phyloP scores from a whole-genome alignment of 2,888 invertebrate species.

The Anticlea derivata region DNA sequence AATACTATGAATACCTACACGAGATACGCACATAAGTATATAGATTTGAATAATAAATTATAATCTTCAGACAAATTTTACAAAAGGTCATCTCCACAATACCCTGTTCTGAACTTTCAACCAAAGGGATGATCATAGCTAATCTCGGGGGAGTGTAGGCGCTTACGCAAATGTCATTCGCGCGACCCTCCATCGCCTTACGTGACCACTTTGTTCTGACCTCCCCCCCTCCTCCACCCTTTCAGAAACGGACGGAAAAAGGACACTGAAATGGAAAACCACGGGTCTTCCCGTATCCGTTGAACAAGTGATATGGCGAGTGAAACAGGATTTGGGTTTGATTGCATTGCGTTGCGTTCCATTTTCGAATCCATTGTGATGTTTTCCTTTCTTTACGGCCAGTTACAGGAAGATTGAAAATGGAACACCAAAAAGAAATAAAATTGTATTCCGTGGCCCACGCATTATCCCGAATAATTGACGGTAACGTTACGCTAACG shows the following conservation, averaged over 20 bases:
- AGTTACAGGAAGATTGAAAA: constrained; percentile 12
- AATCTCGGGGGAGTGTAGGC: constrained; percentile 68
- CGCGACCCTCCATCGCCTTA: constrained; percentile 62
- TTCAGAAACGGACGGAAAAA: constrained; percentile 31
- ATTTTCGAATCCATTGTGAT: constrained; percentile 57
- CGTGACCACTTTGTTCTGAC: constrained; percentile 43
- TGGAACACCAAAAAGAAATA: background rate
- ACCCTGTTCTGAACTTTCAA: constrained; percentile 44
- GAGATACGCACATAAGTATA: too few relatives aligned
- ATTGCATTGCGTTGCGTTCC: constrained; percentile 64
- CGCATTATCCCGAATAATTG: too few relatives aligned
- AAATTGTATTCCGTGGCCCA: too few relatives aligned
- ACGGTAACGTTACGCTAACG: too few relatives aligned
- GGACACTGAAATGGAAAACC: constrained; percentile 30
- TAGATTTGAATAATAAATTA: too few relatives aligned
- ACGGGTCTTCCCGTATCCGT: constrained; percentile 42
- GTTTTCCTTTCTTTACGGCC: constrained; percentile 36
- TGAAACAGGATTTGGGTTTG: constrained; percentile 58
- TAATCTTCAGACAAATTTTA: too few relatives aligned
- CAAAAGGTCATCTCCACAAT: constrained; percentile 19
- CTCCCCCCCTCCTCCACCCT: constrained; percentile 36
- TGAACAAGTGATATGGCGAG: constrained; percentile 53
- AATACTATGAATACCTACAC: too few relatives aligned
- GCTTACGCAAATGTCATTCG: constrained; percentile 75
- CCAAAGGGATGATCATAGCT: constrained; percentile 56